Evolutionary conservation across 2,113 vertebrate species (phyloP).

Genomic region (Melierax canorus): DNA sequence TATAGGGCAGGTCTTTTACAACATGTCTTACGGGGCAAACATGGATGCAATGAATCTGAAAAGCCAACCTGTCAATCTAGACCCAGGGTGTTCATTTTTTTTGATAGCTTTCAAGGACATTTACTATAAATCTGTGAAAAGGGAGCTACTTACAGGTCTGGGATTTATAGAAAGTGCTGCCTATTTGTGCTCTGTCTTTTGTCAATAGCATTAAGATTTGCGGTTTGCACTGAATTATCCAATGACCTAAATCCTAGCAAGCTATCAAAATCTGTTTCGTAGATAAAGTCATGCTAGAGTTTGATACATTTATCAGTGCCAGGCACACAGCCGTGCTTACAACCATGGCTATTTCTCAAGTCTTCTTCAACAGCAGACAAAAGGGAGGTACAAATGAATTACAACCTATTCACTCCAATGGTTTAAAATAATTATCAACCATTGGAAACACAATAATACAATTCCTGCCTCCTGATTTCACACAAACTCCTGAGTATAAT

Average conservation of each 20-base stretch:
- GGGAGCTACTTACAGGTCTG: conserved; percentile 37
- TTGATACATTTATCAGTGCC: conserved; percentile 66
- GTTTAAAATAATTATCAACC: conserved; percentile 47
- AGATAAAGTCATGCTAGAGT: conserved; percentile 56
- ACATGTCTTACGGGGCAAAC: background rate
- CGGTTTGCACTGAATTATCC: conserved; percentile 68
- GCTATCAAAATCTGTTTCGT: conserved; percentile 67
- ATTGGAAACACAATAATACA: conserved; percentile 5
- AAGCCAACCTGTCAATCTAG: background rate
- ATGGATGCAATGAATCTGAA: background rate
- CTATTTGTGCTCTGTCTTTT: conserved; percentile 65
- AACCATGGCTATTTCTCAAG: conserved; percentile 1
- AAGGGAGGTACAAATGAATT: conserved; percentile 22
- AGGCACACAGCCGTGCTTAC: conserved; percentile 10
- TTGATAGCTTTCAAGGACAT: conserved; percentile 47
- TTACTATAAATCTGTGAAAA: conserved; percentile 50
- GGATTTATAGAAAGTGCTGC: conserved; percentile 60
- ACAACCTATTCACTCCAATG: background rate
- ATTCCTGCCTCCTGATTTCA: conserved; percentile 24
- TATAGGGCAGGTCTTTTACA: background rate
- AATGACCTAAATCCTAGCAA: conserved; percentile 71
- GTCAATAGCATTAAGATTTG: conserved; percentile 68
- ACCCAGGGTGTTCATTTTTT: background rate
- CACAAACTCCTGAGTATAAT: conserved; percentile 1
- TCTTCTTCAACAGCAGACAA: conserved; percentile 4